Evolutionary conservation across 1,140 invertebrate genomes (phyloP).

Genomic region (Cecropterus lyciades): DNA sequence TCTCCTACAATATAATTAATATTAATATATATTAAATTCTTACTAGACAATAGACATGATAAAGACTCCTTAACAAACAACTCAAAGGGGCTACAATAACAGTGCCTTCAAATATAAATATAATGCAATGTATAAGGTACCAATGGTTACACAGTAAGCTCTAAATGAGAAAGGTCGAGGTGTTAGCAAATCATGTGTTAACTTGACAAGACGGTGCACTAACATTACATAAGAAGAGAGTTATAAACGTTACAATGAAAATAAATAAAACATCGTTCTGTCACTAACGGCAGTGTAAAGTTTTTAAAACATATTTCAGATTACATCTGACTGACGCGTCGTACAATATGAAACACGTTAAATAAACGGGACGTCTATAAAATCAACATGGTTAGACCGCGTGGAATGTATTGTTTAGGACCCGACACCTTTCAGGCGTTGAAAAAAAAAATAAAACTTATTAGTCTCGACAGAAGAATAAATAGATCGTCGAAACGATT

Average conservation of each 20-base stretch:
- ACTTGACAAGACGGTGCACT: conserved; percentile 30
- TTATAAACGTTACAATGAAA: conserved; percentile 10
- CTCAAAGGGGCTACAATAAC: conserved; percentile 78
- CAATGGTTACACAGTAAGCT: conserved; percentile 70
- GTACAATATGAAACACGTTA: conserved; percentile 38
- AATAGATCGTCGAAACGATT: conserved; percentile 6
- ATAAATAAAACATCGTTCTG: conserved; percentile 29
- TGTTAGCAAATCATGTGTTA: conserved; percentile 40
- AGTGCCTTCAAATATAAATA: conserved; percentile 77
- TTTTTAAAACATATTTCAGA: conserved; percentile 74
- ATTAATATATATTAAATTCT: conserved; percentile 79
- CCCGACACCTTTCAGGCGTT: conserved; percentile 81
- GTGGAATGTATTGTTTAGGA: conserved; percentile 80
- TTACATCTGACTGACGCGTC: conserved; percentile 71
- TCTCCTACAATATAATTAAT: conserved; percentile 70
- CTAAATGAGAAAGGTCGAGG: conserved; percentile 60
- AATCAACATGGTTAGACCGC: conserved; percentile 78
- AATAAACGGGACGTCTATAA: conserved; percentile 56
- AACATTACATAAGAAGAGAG: conserved; percentile 29
- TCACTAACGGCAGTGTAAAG: conserved; percentile 49
- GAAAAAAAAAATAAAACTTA: conserved; percentile 62
- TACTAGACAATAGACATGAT: conserved; percentile 82
- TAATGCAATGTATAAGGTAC: conserved; percentile 72
- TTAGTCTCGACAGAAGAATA: conserved; percentile 34
- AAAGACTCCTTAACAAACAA: conserved; percentile 82